A percentile compares a stretch with the other conserved stretches of the same genome.
These are phyloP conservation scores for Oreamnos americanus DNA, from an alignment of 2,113 vertebrate genomes.

Conservation along the genomic window DNA sequence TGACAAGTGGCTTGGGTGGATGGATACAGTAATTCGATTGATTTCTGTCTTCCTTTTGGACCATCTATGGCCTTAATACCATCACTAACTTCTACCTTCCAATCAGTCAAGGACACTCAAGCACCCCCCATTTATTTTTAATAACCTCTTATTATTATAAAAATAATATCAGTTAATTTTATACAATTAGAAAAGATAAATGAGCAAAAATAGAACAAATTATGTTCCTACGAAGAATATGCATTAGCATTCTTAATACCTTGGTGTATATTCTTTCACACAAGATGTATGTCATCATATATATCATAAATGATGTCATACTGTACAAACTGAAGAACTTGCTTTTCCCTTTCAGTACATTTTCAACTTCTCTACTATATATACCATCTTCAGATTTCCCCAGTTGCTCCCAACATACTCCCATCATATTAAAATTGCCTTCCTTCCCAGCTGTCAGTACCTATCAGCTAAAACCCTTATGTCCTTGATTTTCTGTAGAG, in stretches of 20 bases:
- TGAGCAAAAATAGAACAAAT: neutral
- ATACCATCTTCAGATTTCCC: neutral
- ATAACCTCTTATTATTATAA: neutral
- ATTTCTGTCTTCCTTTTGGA: neutral
- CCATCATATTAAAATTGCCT: neutral
- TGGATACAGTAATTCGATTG: neutral
- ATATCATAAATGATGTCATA: neutral
- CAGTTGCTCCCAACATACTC: neutral
- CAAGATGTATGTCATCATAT: neutral
- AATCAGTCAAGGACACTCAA: neutral
- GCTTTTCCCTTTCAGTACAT: neutral
- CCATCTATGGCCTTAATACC: neutral
- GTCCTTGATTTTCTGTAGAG: neutral
- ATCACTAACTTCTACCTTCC: neutral
- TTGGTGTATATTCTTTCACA: neutral
- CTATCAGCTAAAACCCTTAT: neutral
- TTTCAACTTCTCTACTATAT: neutral
- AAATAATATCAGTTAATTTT: neutral
- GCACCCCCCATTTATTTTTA: neutral
- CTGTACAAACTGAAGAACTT: neutral
- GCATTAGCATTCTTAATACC: neutral
- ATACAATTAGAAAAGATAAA: neutral
- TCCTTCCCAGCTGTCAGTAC: neutral
- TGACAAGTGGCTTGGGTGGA: neutral
- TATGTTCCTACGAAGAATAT: neutral